Evolutionary conservation across 2,888 invertebrate genomes (phyloP), one percentile per base, ranked within the genome.

Genomic region (Sclerodermus sp.): DNA sequence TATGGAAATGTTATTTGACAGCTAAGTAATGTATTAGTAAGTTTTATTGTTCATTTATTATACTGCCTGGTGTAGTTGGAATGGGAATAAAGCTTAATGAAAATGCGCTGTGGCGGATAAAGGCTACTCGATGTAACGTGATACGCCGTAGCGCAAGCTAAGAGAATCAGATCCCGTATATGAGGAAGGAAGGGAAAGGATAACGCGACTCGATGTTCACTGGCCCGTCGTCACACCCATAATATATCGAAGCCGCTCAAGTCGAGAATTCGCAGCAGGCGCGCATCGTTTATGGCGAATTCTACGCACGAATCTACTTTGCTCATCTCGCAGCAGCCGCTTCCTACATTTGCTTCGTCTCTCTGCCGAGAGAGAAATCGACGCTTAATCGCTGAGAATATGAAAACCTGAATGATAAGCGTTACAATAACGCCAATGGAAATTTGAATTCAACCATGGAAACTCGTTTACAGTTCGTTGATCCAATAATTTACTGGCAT

Each of bases 141-240:
- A 63, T 63, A 51, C 47, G 36, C 16, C 38, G 45, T 43, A 40
- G 36, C 58, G 59, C 49, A 62, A 64, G 58, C 57, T 55, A 53
- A 52, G 58, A 60, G 64, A 64, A 64, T 64, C 60, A 62, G 64
- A 62, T 62, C 62, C 58, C 48, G 41, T 48, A 60, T 14, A 16
- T 42, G 12, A 42, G 17, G 50, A 51, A 64, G 56, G 62, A 41
- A 62, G 56, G 56, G 56, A 56, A 62, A 60, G 51, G 51, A 60
- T 58, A 55, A 49, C 52, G 54, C 44, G 14, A 41, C 51, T 51
- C 45, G 56, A 60, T 53, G 54, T 54, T 49, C 49, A 41, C 17
- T 32, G 43, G 23, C 4, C 45, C 51, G 40, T 54, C 51, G 45
- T 56, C 56, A 51, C 53, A 41, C 56, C 57, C 57, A 48, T 51